Base-by-base conservation (phyloP, 2,113 vertebrate genomes). In the Gulo gulo region DNA sequence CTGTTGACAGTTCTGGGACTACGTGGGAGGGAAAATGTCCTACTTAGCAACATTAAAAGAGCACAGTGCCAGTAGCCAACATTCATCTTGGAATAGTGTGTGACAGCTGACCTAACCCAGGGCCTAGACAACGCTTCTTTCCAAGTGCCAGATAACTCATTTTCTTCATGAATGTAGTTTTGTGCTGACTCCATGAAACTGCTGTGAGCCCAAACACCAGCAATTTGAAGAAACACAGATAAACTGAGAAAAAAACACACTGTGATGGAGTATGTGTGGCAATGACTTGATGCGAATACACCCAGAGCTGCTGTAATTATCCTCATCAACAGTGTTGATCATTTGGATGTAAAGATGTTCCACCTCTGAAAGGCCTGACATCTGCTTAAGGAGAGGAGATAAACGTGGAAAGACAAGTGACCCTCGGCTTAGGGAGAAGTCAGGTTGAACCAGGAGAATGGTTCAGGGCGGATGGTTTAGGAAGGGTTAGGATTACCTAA, bases 1-100 rank as follows among this genome's bases (percentile, higher is more conserved):
- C 6, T 90, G 69, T 57, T 97, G 97, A 94, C 81, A 97, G 69
- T 93, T 96, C 88, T 82, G n/a, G 91, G 88, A 92, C 86, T 79
- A 7, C 15, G 2, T 39, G n/a, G 94, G 34, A 97, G 74, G 42
- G 34, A 86, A 95, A 67, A 47, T 80, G 80, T 71, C 94, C 81
- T 81, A 88, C 29, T 93, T 94, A 93, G 85, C 52, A 95, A 97
- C 61, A 80, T 65, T 59, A 21, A 61, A 87, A 91, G 91, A 93
- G 61, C 84, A 91, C n/a, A 93, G 61, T 50, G 52, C 93, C 73
- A n/a, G 57, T 9, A 88, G 91, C 79, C 76, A 94, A 73, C 34
- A 50, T 88, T 84, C 39, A 84, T 6, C 14, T 94, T 71, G 42
- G 26, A 95, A 50, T 29, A 42, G 31, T 82, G 36, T 76, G 34